Percentiles rank a stretch among this genome's conserved stretches.
Evolutionary conservation across 2,797 vertebrate genomes (phyloP).

Genomic region (Geotrypetes seraphini): DNA sequence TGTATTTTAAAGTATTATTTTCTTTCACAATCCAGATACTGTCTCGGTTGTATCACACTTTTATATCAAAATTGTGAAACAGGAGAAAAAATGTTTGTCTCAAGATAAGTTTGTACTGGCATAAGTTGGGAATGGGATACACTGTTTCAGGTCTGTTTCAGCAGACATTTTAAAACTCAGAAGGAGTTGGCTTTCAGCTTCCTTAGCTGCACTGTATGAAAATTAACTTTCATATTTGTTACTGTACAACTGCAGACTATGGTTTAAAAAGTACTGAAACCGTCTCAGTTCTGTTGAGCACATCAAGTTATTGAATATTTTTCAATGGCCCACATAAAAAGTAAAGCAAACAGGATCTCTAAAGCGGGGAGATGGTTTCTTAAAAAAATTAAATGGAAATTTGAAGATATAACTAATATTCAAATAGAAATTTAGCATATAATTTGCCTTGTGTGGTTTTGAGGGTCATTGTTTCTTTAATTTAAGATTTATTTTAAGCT

Average conservation of each 20-base stretch:
- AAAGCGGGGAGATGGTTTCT: conserved; percentile 29
- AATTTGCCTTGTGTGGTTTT: conserved; percentile 50
- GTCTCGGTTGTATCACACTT: conserved; percentile 50
- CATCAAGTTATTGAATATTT: conserved; percentile 44
- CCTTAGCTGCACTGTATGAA: too few relatives aligned
- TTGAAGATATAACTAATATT: conserved; percentile 41
- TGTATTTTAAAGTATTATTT: conserved; percentile 55
- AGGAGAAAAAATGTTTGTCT: conserved; percentile 42
- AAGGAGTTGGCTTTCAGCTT: too few relatives aligned
- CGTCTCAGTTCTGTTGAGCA: conserved; percentile 42
- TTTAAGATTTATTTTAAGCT: conserved; percentile 49
- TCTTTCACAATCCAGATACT: conserved; percentile 50
- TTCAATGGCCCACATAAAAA: too few relatives aligned
- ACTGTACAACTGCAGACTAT: too few relatives aligned
- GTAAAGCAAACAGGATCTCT: conserved; percentile 26
- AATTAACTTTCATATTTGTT: too few relatives aligned
- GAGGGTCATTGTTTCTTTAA: conserved; percentile 41
- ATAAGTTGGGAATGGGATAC: conserved; percentile 42
- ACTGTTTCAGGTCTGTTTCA: conserved; percentile 33
- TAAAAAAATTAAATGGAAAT: conserved; percentile 36
- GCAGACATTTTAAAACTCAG: too few relatives aligned
- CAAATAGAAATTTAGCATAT: conserved; percentile 50
- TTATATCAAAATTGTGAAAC: conserved; percentile 49
- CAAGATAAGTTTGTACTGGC: conserved; percentile 49
- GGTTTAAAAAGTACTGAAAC: too few relatives aligned